Evolutionary conservation across 2,888 invertebrate genomes (phyloP).

Genomic region (Sphecodes monilicornis): DNA sequence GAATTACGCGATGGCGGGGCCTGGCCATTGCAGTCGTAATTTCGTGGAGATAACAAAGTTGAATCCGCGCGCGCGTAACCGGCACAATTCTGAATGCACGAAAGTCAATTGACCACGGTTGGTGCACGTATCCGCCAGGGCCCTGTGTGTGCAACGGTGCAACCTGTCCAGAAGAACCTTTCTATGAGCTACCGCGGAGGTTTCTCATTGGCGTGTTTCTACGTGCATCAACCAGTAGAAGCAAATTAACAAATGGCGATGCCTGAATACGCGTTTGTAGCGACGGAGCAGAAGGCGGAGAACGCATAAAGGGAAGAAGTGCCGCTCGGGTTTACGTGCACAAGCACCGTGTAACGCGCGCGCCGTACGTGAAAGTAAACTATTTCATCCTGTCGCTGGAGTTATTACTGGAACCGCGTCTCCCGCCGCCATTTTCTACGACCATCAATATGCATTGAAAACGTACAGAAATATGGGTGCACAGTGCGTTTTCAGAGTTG

Average conservation of each 20-base stretch:
- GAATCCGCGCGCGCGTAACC: constrained; percentile 21
- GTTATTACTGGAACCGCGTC: neutral
- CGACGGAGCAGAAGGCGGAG: neutral
- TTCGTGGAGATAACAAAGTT: constrained; percentile 29
- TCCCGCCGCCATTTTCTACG: too few species aligned
- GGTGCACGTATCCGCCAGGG: constrained; percentile 37
- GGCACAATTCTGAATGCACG: constrained; percentile 42
- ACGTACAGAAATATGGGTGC: neutral
- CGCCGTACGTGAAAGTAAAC: constrained; percentile 6
- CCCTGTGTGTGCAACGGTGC: constrained; percentile 30
- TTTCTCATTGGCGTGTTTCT: constrained; percentile 17
- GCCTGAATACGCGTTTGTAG: neutral
- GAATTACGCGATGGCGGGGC: constrained; percentile 8
- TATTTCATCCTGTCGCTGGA: constrained; percentile 2
- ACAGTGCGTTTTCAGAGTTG: neutral
- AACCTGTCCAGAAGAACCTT: constrained; percentile 27
- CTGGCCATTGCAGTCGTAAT: constrained; percentile 6
- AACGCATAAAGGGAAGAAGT: constrained; percentile 2
- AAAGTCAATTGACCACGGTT: constrained; percentile 73
- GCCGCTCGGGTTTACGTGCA: neutral
- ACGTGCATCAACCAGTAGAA: constrained; percentile 11
- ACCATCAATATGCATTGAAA: neutral
- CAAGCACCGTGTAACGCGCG: neutral
- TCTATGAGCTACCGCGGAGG: constrained; percentile 6
- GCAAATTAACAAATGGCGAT: constrained; percentile 37